A percentile compares a stretch with the other conserved stretches of the same genome.
These are phyloP conservation scores for Lasioglossum oenotherae DNA, from an alignment of 2,888 invertebrate genomes.

Conservation along the genomic window DNA sequence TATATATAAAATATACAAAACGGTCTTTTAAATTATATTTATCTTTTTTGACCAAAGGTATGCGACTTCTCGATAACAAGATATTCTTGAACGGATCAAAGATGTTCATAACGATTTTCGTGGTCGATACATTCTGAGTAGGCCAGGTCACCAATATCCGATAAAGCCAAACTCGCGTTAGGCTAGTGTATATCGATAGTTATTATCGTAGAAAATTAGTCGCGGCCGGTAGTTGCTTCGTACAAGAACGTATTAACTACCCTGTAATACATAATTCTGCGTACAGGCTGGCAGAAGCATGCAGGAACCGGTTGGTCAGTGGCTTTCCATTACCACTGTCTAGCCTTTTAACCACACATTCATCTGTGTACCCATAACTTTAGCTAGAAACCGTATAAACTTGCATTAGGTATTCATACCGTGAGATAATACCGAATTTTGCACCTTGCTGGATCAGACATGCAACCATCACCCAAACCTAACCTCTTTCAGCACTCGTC, in stretches of 20 bases:
- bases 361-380: constrained; percentile 46
- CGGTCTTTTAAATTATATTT: no score
- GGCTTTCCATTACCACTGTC: constrained; percentile 68
- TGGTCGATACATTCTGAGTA: not conserved
- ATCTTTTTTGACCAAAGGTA: no score
- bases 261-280: constrained; percentile 60
- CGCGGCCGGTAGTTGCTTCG: constrained; percentile 33
- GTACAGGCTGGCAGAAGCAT: constrained; percentile 20
- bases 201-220: constrained; percentile 57
- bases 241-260: constrained; percentile 66
- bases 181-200: constrained; percentile 24
- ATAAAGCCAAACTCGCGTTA: not conserved
- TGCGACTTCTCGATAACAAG: not conserved
- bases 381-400: constrained; percentile 41
- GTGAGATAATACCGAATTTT: constrained; percentile 57
- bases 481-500: constrained; percentile 56
- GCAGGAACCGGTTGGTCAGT: constrained; percentile 39
- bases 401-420: constrained; percentile 65
- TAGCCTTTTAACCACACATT: constrained; percentile 50
- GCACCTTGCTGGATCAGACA: constrained; percentile 57
- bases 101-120: not conserved
- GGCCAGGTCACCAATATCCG: not conserved
- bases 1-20: no score
- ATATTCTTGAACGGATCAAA: not conserved
- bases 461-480: constrained; percentile 40